Base-by-base conservation (phyloP, 1,140 invertebrate genomes). In the Trichonephila clavipes region DNA sequence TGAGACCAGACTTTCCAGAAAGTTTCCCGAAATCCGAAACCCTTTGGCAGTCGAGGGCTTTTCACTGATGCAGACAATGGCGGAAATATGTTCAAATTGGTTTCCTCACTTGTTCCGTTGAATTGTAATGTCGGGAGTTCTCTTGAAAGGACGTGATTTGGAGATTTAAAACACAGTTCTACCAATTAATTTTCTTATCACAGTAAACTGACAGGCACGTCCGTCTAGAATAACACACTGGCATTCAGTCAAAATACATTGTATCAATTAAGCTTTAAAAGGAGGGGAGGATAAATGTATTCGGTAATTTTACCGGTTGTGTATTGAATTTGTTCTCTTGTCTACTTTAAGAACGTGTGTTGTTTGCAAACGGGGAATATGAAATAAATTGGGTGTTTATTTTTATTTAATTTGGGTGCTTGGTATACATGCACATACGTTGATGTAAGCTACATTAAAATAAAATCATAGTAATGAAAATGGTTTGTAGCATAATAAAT, bases 131-230 rank as follows among this genome's bases (percentile, higher is more conserved):
- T 40, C 14, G 24, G 28, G 2, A 40, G 28, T 3, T 34, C 28
- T 40, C 28, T 34, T 19, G 14, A 28, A 16, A 77, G 34, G 72
- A 77, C 72, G 72, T 77, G 72, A 77, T 77, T 40, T 40, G 72
- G 72, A 34, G 28, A 28, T 19, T 77, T 28, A 34, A 34, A 34
- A 34, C 16, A 8, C 3, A 21, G 16, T 40, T 77, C 28, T 40
- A 14, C 18, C 28, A 40, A 77, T 77, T 77, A 28, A 77, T 77
- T 77, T 77, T 77, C 72, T 77, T 77, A 14, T 77, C 72, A 28
- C 6, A 7, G 34, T 40, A 12, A 34, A 77, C 12, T 77, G 72
- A 64, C 62, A 64, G 21, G 62, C 16, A 64, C 16, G 62, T 64
- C 21, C 16, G 62, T 77, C 72, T 34, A 77, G 28, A 77, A 40